Evolutionary conservation across 1,140 invertebrate genomes (phyloP).

Genomic region (Leptopilina clavipes): DNA sequence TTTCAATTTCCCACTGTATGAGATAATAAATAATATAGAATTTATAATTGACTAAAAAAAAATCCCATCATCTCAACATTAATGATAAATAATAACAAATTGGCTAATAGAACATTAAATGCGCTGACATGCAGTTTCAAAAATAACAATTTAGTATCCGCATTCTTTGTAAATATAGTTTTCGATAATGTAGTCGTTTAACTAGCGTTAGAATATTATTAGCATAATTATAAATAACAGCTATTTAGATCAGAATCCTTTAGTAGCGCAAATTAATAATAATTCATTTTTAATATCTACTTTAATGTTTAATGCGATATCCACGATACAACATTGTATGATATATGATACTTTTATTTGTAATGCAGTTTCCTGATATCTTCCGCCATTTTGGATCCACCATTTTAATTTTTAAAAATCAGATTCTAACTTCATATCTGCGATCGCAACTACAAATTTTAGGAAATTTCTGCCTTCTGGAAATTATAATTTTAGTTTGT

Average conservation of each 20-base stretch:
- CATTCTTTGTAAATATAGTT: constrained; percentile 40
- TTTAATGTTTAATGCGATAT: not conserved
- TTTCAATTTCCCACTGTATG: not conserved
- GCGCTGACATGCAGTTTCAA: constrained; percentile 25
- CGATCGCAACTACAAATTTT: too few species aligned
- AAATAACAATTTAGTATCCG: constrained; percentile 25
- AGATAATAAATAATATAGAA: not conserved
- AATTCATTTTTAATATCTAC: not conserved
- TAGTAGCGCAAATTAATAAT: not conserved
- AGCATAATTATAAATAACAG: constrained; percentile 30
- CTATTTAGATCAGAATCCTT: not conserved
- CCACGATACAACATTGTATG: not conserved
- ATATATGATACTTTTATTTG: not conserved
- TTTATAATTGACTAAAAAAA: constrained; percentile 26
- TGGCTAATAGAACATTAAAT: constrained; percentile 19
- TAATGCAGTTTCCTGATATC: not conserved
- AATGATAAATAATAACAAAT: constrained; percentile 19
- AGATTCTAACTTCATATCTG: too few species aligned
- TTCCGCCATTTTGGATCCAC: too few species aligned
- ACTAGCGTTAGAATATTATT: constrained; percentile 38
- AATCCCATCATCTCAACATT: constrained; percentile 12
- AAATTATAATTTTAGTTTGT: too few species aligned
- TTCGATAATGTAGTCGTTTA: constrained; percentile 25
- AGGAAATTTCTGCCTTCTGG: too few species aligned
- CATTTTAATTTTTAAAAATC: too few species aligned